Conservation (phyloP, 2,797 vertebrate genomes). For the Florisuga fusca region DNA sequence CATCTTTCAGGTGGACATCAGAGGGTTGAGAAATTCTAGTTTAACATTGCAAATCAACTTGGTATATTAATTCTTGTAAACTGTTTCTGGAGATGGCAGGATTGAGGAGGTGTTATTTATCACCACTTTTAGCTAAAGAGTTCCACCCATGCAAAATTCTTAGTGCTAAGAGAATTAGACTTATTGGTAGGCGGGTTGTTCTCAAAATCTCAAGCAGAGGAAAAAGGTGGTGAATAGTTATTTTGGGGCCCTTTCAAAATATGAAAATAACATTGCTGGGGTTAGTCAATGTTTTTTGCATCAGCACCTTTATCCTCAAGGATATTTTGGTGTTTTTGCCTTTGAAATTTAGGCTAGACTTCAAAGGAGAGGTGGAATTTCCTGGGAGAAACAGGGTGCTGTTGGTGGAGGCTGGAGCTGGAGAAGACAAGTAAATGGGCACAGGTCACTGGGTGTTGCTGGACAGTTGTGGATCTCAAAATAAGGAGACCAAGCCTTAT, state of each 20-base stretch:
- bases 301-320: constrained; percentile 49
- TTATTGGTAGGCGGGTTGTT: constrained; percentile 51
- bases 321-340: constrained; percentile 46
- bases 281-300: constrained; percentile 40
- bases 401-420: background rate
- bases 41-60: constrained; percentile 11
- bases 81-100: constrained; percentile 50
- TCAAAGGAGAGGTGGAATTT: constrained; percentile 34
- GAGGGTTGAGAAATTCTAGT: background rate
- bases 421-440: background rate
- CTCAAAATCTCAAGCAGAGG: constrained; percentile 43
- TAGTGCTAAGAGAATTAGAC: background rate
- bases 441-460: accelerated
- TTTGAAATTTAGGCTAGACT: constrained; percentile 49
- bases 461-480: background rate
- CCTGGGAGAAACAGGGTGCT: background rate
- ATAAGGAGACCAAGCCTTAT: background rate
- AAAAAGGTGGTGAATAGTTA: constrained; percentile 67
- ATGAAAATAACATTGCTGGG: constrained; percentile 50
- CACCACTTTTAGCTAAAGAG: constrained; percentile 65
- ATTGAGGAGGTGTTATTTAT: constrained; percentile 72
- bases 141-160: constrained; percentile 68
- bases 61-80: constrained; percentile 35
- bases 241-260: constrained; percentile 51
- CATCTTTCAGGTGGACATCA: background rate